Conservation (phyloP, 2,113 vertebrate genomes). For the Ageneiosus marmoratus region DNA sequence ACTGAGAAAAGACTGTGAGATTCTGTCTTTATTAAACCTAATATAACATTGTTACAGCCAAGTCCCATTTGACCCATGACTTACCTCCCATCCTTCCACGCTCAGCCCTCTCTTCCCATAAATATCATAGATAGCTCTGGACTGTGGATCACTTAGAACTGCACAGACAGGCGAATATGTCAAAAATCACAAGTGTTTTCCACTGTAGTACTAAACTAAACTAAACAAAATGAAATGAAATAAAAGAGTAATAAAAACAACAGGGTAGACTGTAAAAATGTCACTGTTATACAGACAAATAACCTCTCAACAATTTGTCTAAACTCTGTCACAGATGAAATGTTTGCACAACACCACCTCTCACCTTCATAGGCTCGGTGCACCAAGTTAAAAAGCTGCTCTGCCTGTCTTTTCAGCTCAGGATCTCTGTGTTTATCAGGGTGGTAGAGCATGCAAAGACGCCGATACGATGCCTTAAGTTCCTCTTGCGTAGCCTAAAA, state of each 20-base stretch:
- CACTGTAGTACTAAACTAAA: neutral
- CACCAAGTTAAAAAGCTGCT: conserved; percentile 92
- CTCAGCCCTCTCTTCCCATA: conserved; percentile 96
- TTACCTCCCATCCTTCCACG: conserved; percentile 99
- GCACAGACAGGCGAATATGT: conserved; percentile 40
- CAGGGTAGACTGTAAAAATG: neutral
- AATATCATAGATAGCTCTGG: conserved; percentile 97
- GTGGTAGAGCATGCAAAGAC: conserved; percentile 96
- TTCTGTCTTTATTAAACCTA: no score
- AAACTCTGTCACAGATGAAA: neutral
- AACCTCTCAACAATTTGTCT: neutral
- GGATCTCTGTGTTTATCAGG: conserved; percentile 98
- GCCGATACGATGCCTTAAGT: conserved; percentile 91
- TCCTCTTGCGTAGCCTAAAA: conserved; percentile 91
- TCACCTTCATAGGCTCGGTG: conserved; percentile 97
- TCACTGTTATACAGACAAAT: neutral
- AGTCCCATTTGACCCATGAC: conserved; percentile 42
- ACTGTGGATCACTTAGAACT: conserved; percentile 96
- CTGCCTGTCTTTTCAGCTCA: conserved; percentile 89
- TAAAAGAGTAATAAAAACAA: neutral
- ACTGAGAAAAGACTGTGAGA: no score
- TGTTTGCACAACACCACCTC: neutral
- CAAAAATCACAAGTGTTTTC: conserved; percentile 6
- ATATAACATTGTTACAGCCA: neutral
- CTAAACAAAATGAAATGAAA: neutral